Evolutionary conservation across 2,797 vertebrate species (phyloP), one percentile per base, ranked within the genome.

Genomic region (Gadopsis bispinosus): DNA sequence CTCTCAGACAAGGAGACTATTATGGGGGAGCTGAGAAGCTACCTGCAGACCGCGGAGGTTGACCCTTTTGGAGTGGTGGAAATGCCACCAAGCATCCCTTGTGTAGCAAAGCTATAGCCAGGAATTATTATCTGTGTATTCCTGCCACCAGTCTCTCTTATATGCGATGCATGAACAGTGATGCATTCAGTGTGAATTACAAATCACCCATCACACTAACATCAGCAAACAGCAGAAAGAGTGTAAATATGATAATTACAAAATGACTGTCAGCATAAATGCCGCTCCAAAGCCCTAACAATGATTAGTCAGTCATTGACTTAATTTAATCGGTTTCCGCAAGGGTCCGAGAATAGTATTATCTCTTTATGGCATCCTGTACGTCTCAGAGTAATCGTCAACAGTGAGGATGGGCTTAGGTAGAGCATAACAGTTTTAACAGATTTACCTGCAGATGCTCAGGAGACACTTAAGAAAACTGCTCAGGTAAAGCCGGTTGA

Each of bases 201-300:
- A 63, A 78, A 82, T 80, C 72, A 70, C 2, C 20, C 19, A 64
- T 83, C 75, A 73, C 20, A 56, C 39, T 20, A 63, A 77, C 65
- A 63, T 68, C 54, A 65, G 60, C 50, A 73, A 73, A 80, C 65
- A 64, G 55, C 51, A 69, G 68, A 53, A 56, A 76, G 64, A 69
- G 50, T 48, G 60, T 35, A 69, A 73, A 83, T 50, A 63, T 73
- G 66, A 58, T 75, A n/a, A 79, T 86, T 74, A 73, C 17, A 72
- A 80, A 76, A 59, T 13, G 19, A 37, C 50, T 65, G 64, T 17
- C 22, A 39, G 29, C 51, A 35, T 54, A 55, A 74, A 73, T 63
- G 55, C 16, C 20, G 54, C 43, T 66, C 26, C 56, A 31, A 61
- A 62, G 43, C 64, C 8, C 26, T 33, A 33, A 73, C 41, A 51